phyloP scores from a whole-genome alignment of 2,797 vertebrate genomes.

The Vespertilio murinus region DNA sequence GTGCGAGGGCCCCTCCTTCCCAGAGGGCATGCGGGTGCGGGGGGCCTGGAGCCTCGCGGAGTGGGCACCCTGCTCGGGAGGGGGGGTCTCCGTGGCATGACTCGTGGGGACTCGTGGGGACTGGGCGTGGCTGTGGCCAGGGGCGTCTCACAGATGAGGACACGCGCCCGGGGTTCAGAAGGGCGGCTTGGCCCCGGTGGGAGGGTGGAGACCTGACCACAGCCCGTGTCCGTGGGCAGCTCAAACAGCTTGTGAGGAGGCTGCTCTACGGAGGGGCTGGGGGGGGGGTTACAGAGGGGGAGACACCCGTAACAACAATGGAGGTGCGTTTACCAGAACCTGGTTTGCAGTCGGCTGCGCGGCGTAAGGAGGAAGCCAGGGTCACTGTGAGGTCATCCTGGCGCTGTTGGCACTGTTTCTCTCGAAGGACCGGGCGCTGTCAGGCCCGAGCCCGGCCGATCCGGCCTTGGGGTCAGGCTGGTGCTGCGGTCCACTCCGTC shows the following conservation, averaged over 20 bases:
- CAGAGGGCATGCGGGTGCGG: no score
- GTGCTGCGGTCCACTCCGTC: not conserved
- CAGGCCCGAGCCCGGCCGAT: not conserved
- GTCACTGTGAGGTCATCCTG: not conserved
- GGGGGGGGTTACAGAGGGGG: no score
- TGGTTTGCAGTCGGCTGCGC: not conserved
- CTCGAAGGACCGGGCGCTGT: not conserved
- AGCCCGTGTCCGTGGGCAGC: not conserved
- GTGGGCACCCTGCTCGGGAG: not conserved
- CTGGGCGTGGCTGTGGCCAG: not conserved
- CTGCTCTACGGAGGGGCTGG: not conserved
- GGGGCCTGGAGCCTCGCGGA: not conserved
- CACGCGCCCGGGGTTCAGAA: not conserved
- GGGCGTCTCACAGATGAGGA: not conserved
- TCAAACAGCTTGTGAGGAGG: not conserved
- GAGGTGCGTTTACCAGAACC: no score
- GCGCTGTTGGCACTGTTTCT: not conserved
- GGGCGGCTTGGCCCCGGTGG: not conserved
- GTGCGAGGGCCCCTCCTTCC: constrained; percentile 81
- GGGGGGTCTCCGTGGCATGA: no score
- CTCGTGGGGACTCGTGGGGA: no score
- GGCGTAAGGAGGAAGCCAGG: not conserved
- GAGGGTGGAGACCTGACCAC: not conserved
- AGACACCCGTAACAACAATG: no score
- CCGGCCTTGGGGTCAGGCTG: not conserved